phyloP scores from a whole-genome alignment of 2,888 invertebrate genomes.

The Tachina grossa region DNA sequence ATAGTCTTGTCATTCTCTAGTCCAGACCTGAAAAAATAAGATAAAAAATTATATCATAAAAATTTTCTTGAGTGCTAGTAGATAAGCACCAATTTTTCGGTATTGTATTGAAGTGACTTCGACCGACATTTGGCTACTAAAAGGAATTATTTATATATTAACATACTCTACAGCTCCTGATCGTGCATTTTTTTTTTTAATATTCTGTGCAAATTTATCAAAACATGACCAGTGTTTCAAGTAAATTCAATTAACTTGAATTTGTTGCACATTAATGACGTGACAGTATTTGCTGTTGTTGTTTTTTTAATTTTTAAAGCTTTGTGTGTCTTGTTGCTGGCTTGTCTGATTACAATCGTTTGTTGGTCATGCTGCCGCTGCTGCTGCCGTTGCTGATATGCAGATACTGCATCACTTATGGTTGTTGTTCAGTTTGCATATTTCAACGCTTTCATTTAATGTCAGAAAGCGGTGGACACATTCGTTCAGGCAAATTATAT shows the following conservation, averaged over 20 bases:
- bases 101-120: too few relatives aligned
- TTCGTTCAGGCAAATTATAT: constrained; percentile 68
- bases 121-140: too few relatives aligned
- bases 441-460: constrained; percentile 43
- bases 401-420: not conserved
- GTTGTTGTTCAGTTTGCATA: constrained; percentile 47
- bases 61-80: too few relatives aligned
- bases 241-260: constrained; percentile 77
- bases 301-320: constrained; percentile 31
- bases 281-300: constrained; percentile 69
- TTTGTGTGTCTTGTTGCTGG: constrained; percentile 22
- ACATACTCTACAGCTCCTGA: too few relatives aligned
- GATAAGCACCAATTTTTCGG: too few relatives aligned
- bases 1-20: too few relatives aligned
- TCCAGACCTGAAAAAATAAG: too few relatives aligned
- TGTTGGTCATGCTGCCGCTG: constrained; percentile 44
- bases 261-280: constrained; percentile 81
- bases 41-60: too few relatives aligned
- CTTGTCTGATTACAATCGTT: constrained; percentile 30
- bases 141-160: too few relatives aligned
- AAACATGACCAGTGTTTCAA: constrained; percentile 17
- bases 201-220: not conserved
- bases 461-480: constrained; percentile 28
- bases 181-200: too few relatives aligned
- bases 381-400: not conserved